Percentiles rank a stretch among this genome's conserved stretches.
phyloP scores from a whole-genome alignment of 2,113 vertebrate species.

The Morone chrysops region DNA sequence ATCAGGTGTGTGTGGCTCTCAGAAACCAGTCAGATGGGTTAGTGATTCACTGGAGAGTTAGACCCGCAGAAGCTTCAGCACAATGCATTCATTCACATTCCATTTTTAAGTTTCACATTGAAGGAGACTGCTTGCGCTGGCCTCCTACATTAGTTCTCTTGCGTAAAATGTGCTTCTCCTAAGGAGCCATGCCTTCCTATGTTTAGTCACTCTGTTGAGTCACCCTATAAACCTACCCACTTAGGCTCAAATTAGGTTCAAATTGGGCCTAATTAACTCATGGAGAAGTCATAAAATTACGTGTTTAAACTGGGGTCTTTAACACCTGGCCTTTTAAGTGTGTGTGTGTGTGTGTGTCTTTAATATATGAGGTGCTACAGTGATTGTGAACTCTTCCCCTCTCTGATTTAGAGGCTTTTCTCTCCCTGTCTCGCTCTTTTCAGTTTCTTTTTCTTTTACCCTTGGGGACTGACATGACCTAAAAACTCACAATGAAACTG shows the following conservation, averaged over 20 bases:
- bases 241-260: conserved; percentile 34
- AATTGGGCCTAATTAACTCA: conserved; percentile 44
- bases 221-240: conserved; percentile 23
- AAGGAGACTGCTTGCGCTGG: background rate
- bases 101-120: background rate
- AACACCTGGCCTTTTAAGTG: conserved; percentile 15
- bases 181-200: background rate
- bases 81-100: background rate
- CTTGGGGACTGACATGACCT: conserved; percentile 60
- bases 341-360: background rate
- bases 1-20: background rate
- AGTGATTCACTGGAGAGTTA: conserved; percentile 30
- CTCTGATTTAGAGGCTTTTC: background rate
- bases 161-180: conserved; percentile 1
- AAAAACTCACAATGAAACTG: conserved; percentile 59
- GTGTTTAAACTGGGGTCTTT: conserved; percentile 28
- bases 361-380: conserved; percentile 27
- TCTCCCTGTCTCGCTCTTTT: conserved; percentile 14
- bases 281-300: conserved; percentile 33
- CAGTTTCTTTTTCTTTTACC: conserved; percentile 40
- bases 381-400: conserved; percentile 17
- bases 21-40: conserved; percentile 50
- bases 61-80: background rate
- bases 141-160: background rate
- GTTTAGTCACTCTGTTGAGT: conserved; percentile 24